Evolutionary conservation across 2,888 invertebrate genomes (phyloP), one percentile per base, ranked within the genome.

Genomic region (Cremastinae sp.): DNA sequence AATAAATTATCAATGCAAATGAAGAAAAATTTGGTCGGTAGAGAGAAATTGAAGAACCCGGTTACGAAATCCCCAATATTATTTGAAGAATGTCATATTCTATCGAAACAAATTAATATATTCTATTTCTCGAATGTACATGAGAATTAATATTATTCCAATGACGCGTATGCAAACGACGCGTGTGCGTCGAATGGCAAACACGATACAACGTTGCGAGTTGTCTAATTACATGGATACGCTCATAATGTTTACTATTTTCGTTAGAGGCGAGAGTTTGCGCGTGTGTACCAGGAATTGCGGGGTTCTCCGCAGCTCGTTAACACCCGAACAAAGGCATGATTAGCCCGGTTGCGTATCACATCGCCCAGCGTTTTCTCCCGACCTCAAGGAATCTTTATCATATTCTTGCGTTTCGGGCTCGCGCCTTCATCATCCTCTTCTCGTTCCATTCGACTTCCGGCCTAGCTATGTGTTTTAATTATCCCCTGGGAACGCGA

Each of bases 261-360:
- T n/a, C n/a, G n/a, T n/a, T n/a, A n/a, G n/a, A n/a, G n/a, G n/a
- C n/a, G n/a, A n/a, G n/a, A n/a, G n/a, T n/a, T n/a, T n/a, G n/a
- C n/a, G n/a, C n/a, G n/a, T n/a, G n/a, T n/a, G n/a, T n/a, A n/a
- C n/a, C n/a, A n/a, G n/a, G n/a, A n/a, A n/a, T n/a, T n/a, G n/a
- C n/a, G n/a, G n/a, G n/a, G n/a, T n/a, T 81, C 80, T 81, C 76
- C 69, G 72, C 82, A 78, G 74, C 82, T 84, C 82, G 82, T 84
- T 85, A 85, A 78, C 78, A 78, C 56, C 37, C 53, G 74, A 81
- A 83, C 83, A 85, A 84, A 83, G 83, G 84, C 80, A 80, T 83
- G 81, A 84, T 83, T 86, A 85, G 76, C 81, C 77, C 51, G 80
- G 80, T 82, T 82, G 79, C 79, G 80, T 80, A 80, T 78, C 74